Base-by-base conservation (phyloP, 2,797 vertebrate species). In the Tadarida brasiliensis region DNA sequence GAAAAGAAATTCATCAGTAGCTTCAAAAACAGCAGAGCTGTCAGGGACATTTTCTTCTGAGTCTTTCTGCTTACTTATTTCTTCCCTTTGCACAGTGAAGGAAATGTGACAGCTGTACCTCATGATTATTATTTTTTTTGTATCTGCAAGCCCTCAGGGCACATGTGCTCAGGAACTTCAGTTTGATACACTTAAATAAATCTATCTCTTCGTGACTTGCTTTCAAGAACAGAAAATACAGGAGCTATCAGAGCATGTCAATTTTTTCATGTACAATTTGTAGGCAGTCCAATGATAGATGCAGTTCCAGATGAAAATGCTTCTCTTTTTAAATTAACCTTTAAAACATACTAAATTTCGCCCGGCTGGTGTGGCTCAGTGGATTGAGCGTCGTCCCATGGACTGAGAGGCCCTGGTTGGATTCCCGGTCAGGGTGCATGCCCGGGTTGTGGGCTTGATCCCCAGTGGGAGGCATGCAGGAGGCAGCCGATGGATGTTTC, bases 181-280 rank as follows among this genome's bases (percentile, higher is more conserved):
- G 65, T 88, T 87, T 65, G 28, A n/a, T 85, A 17, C 15, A 70
- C 28, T 96, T 80, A 92, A 93, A 49, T n/a, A 68, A 49, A 67
- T 56, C 20, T 83, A 39, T 68, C 10, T 47, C 67, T 87, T 81
- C 1, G 3, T 17, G 73, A 14, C 39, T 67, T 85, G 20, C 74
- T 94, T 22, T 87, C 63, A 85, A 92, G 28, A 87, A 71, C 8
- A 85, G 22, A 70, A 92, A 93, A 54, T 86, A 15, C 16, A 70
- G 30, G 15, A 88, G 78, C 11, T 20, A 28, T 90, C 44, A 86
- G 73, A 56, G 26, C 28, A 19, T 59, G 73, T 61, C 35, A 89
- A 15, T 30, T 68, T 92, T 91, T 22, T 44, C 11, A 30, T 22
- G 24, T 47, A 33, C 12, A 86, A 3, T 47, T 70, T 49, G 19